Evolutionary conservation across 2,113 vertebrate genomes (phyloP), one percentile per base, ranked within the genome.

Genomic region (Neogale vison): DNA sequence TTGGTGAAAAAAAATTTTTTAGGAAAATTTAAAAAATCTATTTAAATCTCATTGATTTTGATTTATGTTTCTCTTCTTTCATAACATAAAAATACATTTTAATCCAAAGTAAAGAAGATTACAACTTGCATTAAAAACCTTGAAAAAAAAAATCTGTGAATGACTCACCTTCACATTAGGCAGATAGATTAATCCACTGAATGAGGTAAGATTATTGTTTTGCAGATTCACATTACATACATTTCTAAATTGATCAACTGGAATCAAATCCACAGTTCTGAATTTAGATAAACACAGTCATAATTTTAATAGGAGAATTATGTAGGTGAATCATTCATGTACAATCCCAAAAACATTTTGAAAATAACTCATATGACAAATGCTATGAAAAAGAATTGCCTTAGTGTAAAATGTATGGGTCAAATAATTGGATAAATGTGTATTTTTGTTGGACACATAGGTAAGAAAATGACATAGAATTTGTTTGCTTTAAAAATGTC

Each of bases 171-270:
- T 99, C 85, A 99, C 95, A 59, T 98, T 99, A 74, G 99, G 98
- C 71, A 99, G 98, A 96, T 99, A 99, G 97, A 99, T 98, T 61
- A 99, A 99, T 79, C 98, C 99, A 13, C 98, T 99, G 98, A 99
- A 99, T 52, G 99, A 99, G 4, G 98, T 99, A 52, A 99, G 99
- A 90, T 99, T 98, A 95, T 99, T 99, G 93, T 99, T 99, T 96
- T 99, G 98, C 61, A 99, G 98, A 97, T 99, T 99, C 95, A 99
- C 95, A 1, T 86, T 98, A n/a, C 77, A 98, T 39, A 99, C 92
- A 85, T 98, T 99, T 90, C 82, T 96, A 96, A 99, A 99, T 21
- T 99, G 98, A 8, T 99, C 99, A 89, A 97, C 80, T 79, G 99
- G 99, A 94, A 98, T 90, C 61, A 99, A 95, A 92, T 99, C 99